These are phyloP conservation scores for Apogon talboti DNA, from an alignment of 2,797 vertebrate species.

Conservation along the genomic window DNA sequence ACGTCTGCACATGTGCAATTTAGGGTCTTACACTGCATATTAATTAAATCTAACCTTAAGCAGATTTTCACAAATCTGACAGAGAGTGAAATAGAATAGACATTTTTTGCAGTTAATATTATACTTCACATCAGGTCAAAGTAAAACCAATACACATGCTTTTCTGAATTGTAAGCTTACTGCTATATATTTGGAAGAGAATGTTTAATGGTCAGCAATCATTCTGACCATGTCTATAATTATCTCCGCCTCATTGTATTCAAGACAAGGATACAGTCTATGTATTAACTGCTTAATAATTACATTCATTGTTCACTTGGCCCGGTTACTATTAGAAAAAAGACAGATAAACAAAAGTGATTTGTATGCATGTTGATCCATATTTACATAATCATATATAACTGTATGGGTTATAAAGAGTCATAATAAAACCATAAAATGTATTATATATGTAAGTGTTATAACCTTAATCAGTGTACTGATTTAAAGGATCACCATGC, in stretches of 20 bases:
- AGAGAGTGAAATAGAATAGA: background rate
- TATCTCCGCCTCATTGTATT: too few species aligned
- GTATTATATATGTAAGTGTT: constrained; percentile 10
- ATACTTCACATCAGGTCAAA: too few species aligned
- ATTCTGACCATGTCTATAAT: too few species aligned
- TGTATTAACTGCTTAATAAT: constrained; percentile 13
- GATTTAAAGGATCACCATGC: constrained; percentile 14
- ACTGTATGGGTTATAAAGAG: constrained; percentile 4
- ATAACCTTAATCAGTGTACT: constrained; percentile 23
- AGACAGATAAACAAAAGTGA: background rate
- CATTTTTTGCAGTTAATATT: constrained; percentile 7
- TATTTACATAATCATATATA: background rate
- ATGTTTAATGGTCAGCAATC: too few species aligned
- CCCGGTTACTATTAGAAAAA: too few species aligned
- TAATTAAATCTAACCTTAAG: constrained; percentile 30
- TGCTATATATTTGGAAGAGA: too few species aligned
- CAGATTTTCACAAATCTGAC: constrained; percentile 1
- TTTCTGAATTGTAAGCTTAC: too few species aligned
- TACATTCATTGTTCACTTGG: too few species aligned
- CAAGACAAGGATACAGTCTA: too few species aligned
- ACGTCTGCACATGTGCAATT: constrained; percentile 2
- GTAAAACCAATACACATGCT: too few species aligned
- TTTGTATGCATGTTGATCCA: background rate
- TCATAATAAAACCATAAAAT: background rate
- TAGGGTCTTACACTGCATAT: constrained; percentile 24